Conservation (phyloP, 1,140 invertebrate species). For the Gryllus bimaculatus region DNA sequence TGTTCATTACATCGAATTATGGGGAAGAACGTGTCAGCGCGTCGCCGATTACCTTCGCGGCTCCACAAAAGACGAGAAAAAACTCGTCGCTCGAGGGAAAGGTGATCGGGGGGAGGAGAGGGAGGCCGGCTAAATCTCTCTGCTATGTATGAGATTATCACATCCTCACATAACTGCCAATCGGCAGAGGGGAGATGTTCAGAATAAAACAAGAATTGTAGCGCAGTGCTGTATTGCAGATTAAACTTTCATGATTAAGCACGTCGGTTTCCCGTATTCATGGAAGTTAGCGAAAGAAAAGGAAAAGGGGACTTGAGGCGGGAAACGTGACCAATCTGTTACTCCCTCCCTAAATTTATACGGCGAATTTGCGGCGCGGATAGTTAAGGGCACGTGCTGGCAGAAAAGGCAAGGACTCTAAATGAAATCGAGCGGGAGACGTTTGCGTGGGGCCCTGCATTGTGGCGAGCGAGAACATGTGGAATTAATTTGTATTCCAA, state of each 20-base stretch:
- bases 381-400: background rate
- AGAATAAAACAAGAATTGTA: background rate
- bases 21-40: too few relatives aligned
- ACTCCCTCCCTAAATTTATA: background rate
- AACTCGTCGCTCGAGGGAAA: background rate
- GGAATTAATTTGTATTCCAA: slow-evolving; percentile 5
- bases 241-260: background rate
- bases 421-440: background rate
- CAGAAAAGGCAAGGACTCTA: background rate
- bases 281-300: background rate
- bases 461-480: background rate
- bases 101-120: background rate
- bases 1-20: background rate
- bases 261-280: background rate
- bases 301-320: background rate
- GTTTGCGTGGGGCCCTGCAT: background rate
- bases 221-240: background rate
- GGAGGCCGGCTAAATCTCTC: background rate
- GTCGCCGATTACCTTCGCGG: background rate
- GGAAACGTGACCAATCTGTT: background rate
- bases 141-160: background rate
- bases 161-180: background rate
- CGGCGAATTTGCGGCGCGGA: background rate
- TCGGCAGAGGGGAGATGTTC: background rate
- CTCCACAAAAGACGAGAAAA: background rate